A percentile compares a stretch with the other conserved stretches of the same genome.
Evolutionary conservation across 2,113 vertebrate species (phyloP).

Genomic region (Pelodiscus sinensis): DNA sequence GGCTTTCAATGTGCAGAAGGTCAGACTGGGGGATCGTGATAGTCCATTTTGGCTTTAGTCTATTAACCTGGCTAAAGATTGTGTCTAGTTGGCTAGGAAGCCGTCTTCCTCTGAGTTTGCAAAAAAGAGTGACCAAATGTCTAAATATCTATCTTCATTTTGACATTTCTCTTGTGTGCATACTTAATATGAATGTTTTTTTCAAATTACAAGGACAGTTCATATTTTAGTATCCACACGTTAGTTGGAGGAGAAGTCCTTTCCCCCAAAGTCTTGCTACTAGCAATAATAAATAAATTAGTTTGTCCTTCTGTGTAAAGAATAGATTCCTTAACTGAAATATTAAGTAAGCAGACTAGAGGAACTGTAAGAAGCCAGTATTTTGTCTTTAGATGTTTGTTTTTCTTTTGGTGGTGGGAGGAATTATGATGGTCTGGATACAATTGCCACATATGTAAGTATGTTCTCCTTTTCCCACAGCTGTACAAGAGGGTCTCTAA

Average conservation of each 20-base stretch:
- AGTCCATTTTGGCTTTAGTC: background rate
- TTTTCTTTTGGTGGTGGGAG: background rate
- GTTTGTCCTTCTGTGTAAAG: background rate
- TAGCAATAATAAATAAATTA: background rate
- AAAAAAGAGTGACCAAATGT: background rate
- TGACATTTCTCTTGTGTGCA: background rate
- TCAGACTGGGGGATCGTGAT: background rate
- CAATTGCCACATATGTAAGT: background rate
- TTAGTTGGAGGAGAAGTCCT: background rate
- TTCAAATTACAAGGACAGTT: background rate
- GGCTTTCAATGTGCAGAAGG: background rate
- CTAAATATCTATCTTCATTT: background rate
- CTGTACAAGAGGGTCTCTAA: background rate
- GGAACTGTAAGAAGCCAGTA: background rate
- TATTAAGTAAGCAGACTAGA: background rate
- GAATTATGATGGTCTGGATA: background rate
- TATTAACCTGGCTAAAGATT: background rate
- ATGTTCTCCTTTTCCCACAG: background rate
- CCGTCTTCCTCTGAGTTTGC: background rate
- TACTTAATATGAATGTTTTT: background rate
- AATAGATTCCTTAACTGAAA: background rate
- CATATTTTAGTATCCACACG: background rate
- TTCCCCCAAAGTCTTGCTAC: background rate
- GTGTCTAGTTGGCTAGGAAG: background rate
- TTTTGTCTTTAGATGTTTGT: background rate